These are phyloP conservation scores for Cairina moschata DNA, from an alignment of 2,113 vertebrate genomes.

Conservation along the genomic window DNA sequence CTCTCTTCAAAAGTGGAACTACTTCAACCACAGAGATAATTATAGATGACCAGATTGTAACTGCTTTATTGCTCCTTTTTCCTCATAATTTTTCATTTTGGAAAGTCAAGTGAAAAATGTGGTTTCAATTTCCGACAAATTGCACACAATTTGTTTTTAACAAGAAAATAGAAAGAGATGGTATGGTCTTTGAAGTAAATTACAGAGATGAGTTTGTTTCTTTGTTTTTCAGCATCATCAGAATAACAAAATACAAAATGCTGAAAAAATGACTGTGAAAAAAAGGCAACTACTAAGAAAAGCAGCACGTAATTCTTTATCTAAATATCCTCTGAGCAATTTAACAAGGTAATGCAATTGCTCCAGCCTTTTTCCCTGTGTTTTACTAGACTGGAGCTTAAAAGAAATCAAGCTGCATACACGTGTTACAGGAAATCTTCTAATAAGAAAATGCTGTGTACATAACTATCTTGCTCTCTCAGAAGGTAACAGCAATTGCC, in stretches of 20 bases:
- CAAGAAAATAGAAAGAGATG: conserved; percentile 78
- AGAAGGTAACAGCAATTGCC: background rate
- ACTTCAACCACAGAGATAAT: conserved; percentile 83
- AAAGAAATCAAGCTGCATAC: background rate
- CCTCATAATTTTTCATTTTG: conserved; percentile 87
- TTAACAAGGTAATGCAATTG: conserved; percentile 45
- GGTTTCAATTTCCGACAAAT: conserved; percentile 85
- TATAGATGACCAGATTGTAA: conserved; percentile 86
- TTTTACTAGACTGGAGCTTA: conserved; percentile 12
- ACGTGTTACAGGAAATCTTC: conserved; percentile 34
- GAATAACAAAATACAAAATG: conserved; percentile 70
- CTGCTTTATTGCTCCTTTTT: conserved; percentile 85
- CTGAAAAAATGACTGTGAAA: conserved; percentile 51
- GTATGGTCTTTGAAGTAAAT: conserved; percentile 70
- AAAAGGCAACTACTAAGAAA: conserved; percentile 48
- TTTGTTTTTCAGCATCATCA: conserved; percentile 60
- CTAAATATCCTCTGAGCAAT: conserved; percentile 56
- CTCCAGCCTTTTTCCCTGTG: conserved; percentile 6
- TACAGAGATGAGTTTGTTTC: conserved; percentile 69
- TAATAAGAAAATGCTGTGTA: conserved; percentile 23
- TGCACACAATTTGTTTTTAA: conserved; percentile 82
- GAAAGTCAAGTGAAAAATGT: conserved; percentile 86
- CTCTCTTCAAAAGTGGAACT: conserved; percentile 78
- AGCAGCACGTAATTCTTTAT: conserved; percentile 42
- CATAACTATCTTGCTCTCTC: background rate